Evolutionary conservation across 2,797 vertebrate genomes (phyloP), one percentile per base, ranked within the genome.

Genomic region (Calcarius lapponicus): DNA sequence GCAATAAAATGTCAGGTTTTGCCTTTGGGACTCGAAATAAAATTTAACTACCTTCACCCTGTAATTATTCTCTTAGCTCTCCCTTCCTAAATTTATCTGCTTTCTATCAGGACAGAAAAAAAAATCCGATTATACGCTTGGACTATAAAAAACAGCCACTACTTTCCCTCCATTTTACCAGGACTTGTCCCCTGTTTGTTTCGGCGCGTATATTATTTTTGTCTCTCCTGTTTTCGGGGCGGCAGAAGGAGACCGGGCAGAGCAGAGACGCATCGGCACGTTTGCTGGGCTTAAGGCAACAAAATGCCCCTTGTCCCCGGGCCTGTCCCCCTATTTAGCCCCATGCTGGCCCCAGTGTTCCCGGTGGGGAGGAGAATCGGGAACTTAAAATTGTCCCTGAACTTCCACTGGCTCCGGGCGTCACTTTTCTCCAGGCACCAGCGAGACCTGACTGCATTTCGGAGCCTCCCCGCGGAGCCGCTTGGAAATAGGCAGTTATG

Each of bases 1-100:
- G 98, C 97, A 98, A 98, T 98, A 98, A 98, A 98, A 98, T 97
- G 95, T 96, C 97, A 98, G 97, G 97, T 98, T 98, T 98, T 97
- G 97, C 98, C 97, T 98, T 97, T 97, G 97, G 98, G 98, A 98
- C 96, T 97, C 93, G 97, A 98, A 98, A 98, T 98, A 98, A 98
- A 98, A 98, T 98, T 97, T 98, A 98, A 98, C 97, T 97, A 96
- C 97, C 97, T 98, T 98, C 97, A 98, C 97, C 96, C 97, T 97
- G 97, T 98, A 98, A 98, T 98, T 98, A 98, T 98, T 98, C 97
- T 98, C 97, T 98, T 97, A 98, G 97, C 97, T 97, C 96, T 96
- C 97, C 98, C 97, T 98, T 97, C 98, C 97, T 98, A 98, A 98
- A 98, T 98, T 97, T 98, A 97, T 98, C 98, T 98, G 97, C 95